These are phyloP conservation scores for Pitangus sulphuratus DNA, from an alignment of 2,797 vertebrate genomes.

Conservation along the genomic window DNA sequence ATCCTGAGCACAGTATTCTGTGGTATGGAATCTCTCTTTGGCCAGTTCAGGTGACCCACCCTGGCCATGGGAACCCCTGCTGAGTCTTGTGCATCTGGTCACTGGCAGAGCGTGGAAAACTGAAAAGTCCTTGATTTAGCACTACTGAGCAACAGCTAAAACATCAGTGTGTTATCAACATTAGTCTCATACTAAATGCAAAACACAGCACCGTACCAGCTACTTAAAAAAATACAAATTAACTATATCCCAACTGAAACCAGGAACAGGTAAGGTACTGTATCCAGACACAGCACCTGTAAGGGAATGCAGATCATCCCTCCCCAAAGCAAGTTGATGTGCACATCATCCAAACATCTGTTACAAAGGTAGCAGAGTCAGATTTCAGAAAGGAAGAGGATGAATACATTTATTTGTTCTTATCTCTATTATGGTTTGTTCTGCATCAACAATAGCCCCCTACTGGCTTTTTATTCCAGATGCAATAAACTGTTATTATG, in stretches of 20 bases:
- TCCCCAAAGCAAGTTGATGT: not conserved
- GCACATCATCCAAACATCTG: not conserved
- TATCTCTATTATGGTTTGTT: not conserved
- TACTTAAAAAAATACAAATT: not conserved
- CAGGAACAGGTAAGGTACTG: not conserved
- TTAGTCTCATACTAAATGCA: not conserved
- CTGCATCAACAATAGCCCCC: not conserved
- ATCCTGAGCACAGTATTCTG: accelerated
- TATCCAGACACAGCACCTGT: not conserved
- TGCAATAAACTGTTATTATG: not conserved
- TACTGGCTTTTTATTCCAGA: not conserved
- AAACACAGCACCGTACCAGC: not conserved
- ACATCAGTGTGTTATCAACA: not conserved
- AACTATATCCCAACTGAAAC: not conserved
- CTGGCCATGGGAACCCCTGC: not conserved
- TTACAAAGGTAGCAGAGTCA: not conserved
- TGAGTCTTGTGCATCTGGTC: not conserved
- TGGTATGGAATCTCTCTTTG: not conserved
- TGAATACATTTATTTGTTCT: not conserved
- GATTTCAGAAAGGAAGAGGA: not conserved
- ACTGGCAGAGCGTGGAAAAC: not conserved
- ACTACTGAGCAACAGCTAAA: not conserved
- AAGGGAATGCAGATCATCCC: not conserved
- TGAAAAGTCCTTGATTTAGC: not conserved
- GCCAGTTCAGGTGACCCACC: not conserved